Evolutionary conservation across 2,888 invertebrate genomes (phyloP), one percentile per base, ranked within the genome.

Genomic region (Oscheius sp.): DNA sequence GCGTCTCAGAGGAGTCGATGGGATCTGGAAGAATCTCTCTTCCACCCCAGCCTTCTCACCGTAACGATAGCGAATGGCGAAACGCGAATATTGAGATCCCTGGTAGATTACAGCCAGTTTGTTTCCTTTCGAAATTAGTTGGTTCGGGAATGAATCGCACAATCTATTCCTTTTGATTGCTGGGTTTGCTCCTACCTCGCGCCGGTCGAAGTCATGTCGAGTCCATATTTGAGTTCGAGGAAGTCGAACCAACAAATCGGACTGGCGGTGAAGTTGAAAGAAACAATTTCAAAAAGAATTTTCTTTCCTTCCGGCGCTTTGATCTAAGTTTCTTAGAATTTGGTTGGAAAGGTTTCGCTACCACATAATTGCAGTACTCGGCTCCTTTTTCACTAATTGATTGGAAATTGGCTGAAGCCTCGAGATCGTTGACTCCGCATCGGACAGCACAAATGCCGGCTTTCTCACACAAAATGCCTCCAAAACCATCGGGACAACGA

Each of bases 401-500:
- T 57, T 77, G 71, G 2, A 72, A 29, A 3, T 46, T 42, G 17
- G 53, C 63, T 8, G 75, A 74, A 0, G 83, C 81, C 3, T 55
- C 55, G n/a, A 79, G 64, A 46, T 73, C 64, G 42, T 74, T 72
- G 5, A 48, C 23, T 4, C 81, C 80, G 66, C 83, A 83, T 15
- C 67, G 65, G 15, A 58, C 48, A 8, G 52, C 27, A 15, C 58
- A 68, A n/a, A 33, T 55, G 0, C 42, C 75, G 17, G 76, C 72
- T 6, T 42, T 45, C 20, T 48, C 50, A 45, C 74, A 75, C 2
- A 73, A 39, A 10, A 63, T 45, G 15, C 76, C 84, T 6, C 75
- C 78, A 25, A 84, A 65, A 20, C 83, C 84, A 6, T 71, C 69
- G 0, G 84, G 84, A 50, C 84, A 84, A 12, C 82, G 79, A 52